Percentiles rank a stretch among this genome's conserved stretches.
phyloP scores from a whole-genome alignment of 2,113 vertebrate genomes.

The Anoura caudifer region DNA sequence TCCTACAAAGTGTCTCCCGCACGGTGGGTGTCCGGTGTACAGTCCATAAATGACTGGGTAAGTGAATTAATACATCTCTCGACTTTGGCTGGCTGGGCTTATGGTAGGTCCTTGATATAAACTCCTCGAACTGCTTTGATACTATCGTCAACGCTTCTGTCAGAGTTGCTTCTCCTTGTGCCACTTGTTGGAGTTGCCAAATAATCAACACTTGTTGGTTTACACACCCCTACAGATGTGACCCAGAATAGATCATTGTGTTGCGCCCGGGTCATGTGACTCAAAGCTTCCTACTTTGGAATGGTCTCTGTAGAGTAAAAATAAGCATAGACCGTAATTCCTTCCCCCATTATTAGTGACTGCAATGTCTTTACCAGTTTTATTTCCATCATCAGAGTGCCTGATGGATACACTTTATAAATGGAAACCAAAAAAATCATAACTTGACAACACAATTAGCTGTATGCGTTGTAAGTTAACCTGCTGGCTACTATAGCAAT shows the following conservation, averaged over 20 bases:
- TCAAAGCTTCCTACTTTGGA: not conserved
- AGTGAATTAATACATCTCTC: not conserved
- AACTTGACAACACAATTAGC: not conserved
- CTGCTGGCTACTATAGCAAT: not conserved
- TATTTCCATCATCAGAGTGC: not conserved
- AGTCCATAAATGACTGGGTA: not conserved
- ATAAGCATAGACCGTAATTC: not conserved
- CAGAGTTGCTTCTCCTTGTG: not conserved
- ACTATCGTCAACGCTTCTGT: not conserved
- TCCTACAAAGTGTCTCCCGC: not conserved
- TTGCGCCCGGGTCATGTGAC: not conserved
- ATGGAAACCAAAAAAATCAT: not conserved
- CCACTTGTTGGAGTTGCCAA: not conserved
- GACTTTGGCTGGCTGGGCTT: not conserved
- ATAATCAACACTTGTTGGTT: not conserved
- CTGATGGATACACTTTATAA: not conserved
- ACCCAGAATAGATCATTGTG: not conserved
- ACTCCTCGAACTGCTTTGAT: not conserved
- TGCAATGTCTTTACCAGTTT: not conserved
- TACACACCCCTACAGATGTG: not conserved
- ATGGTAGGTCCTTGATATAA: not conserved
- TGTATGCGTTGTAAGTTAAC: not conserved
- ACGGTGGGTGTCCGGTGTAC: not conserved
- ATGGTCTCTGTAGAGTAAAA: not conserved
- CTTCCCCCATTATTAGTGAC: not conserved